These are phyloP conservation scores for Syrphus vitripennis DNA, from an alignment of 2,888 invertebrate genomes.

Conservation along the genomic window DNA sequence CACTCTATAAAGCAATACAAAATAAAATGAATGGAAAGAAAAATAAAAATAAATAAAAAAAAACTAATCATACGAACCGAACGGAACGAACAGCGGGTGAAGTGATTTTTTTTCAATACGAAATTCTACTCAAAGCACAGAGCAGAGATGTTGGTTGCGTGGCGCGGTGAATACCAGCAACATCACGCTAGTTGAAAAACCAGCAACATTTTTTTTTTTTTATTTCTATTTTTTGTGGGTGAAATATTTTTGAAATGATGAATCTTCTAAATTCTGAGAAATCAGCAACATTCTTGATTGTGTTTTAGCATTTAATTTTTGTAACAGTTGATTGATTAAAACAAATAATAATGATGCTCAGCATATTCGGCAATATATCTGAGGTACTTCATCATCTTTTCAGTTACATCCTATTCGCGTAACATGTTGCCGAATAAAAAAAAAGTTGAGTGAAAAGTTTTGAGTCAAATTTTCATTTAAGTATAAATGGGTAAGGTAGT, in stretches of 20 bases:
- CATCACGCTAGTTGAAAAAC: not conserved
- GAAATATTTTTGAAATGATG: not conserved
- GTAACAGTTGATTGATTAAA: not conserved
- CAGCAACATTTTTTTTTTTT: conserved; percentile 42
- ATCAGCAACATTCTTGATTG: not conserved
- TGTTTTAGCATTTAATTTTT: not conserved
- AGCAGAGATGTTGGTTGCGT: conserved; percentile 10
- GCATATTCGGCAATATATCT: not conserved
- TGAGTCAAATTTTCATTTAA: conserved; percentile 17
- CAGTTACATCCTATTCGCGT: not conserved
- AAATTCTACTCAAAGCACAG: conserved; percentile 59
- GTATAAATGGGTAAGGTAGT: conserved; percentile 13
- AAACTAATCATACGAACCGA: conserved; percentile 17
- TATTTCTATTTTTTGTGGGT: not conserved
- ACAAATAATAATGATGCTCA: not conserved
- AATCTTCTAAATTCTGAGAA: too few species aligned
- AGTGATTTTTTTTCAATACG: conserved; percentile 32
- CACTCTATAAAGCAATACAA: conserved; percentile 67
- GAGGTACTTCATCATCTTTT: conserved; percentile 23
- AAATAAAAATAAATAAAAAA: conserved; percentile 20
- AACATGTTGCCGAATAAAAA: conserved; percentile 18
- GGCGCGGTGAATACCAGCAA: not conserved
- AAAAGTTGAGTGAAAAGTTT: conserved; percentile 21
- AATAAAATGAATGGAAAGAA: conserved; percentile 53
- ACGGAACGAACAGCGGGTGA: conserved; percentile 32